Conservation (phyloP, 2,797 vertebrate genomes). For the Chelonia mydas region DNA sequence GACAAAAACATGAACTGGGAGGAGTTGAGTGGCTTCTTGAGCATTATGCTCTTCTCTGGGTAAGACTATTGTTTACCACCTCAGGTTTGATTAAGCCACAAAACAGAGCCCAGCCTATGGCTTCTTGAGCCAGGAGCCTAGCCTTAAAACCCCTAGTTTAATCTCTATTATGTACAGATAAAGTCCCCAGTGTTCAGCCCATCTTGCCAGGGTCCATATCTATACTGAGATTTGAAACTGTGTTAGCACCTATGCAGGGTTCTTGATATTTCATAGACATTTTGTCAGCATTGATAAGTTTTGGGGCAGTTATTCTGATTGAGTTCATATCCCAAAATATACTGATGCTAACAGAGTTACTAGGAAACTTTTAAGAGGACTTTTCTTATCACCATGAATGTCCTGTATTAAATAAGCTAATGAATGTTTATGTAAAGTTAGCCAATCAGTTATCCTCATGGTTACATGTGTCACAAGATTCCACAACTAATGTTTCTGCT, state of each 20-base stretch:
- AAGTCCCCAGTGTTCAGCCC: not conserved
- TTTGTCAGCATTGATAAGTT: not conserved
- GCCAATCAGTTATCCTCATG: not conserved
- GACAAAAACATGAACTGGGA: not conserved
- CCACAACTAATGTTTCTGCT: not conserved
- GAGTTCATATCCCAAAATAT: not conserved
- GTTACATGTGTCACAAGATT: rapidly evolving
- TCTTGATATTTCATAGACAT: not conserved
- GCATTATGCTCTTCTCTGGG: not conserved
- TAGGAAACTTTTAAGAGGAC: not conserved
- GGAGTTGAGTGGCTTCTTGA: not conserved
- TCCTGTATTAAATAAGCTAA: not conserved
- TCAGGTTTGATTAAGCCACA: too few relatives aligned
- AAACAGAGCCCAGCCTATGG: too few relatives aligned
- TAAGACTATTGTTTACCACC: too few relatives aligned
- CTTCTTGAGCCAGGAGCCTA: too few relatives aligned
- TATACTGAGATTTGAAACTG: not conserved
- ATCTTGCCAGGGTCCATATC: not conserved
- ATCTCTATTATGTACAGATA: not conserved
- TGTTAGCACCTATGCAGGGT: too few relatives aligned
- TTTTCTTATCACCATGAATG: not conserved
- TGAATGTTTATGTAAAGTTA: not conserved
- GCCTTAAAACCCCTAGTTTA: too few relatives aligned
- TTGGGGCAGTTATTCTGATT: not conserved
- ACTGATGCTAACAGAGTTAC: not conserved